Evolutionary conservation across 2,113 vertebrate genomes (phyloP).

Genomic region (Ophthalmolycus amberensis): DNA sequence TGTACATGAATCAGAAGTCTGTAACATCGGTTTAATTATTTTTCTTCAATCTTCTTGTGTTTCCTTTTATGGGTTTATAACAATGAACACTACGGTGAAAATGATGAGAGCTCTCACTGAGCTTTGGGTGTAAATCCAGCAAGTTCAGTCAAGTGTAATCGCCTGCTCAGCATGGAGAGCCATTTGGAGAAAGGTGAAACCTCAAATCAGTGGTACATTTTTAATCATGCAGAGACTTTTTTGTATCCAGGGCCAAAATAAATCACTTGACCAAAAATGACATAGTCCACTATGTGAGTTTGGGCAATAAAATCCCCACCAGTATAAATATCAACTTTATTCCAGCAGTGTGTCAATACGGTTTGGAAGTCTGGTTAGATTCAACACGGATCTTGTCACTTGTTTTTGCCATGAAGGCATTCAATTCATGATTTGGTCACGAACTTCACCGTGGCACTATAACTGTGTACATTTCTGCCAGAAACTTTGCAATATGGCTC

Average conservation of each 20-base stretch:
- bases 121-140: not conserved
- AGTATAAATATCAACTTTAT: not conserved
- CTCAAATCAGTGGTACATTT: not conserved
- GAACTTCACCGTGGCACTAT: no score
- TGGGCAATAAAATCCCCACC: not conserved
- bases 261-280: not conserved
- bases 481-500: not conserved
- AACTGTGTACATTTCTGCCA: not conserved
- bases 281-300: not conserved
- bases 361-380: not conserved
- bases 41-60: not conserved
- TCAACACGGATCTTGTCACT: no score
- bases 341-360: not conserved
- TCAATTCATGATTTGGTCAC: not conserved
- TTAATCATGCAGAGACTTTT: not conserved
- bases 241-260: not conserved
- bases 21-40: not conserved
- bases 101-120: not conserved
- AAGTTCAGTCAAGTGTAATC: not conserved
- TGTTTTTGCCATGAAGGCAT: not conserved
- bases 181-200: not conserved
- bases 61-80: not conserved
- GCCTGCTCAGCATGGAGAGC: not conserved
- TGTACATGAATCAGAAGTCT: not conserved
- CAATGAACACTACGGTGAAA: not conserved